Evolutionary conservation across 1,140 invertebrate genomes (phyloP).

Genomic region (Procambarus virginalis): DNA sequence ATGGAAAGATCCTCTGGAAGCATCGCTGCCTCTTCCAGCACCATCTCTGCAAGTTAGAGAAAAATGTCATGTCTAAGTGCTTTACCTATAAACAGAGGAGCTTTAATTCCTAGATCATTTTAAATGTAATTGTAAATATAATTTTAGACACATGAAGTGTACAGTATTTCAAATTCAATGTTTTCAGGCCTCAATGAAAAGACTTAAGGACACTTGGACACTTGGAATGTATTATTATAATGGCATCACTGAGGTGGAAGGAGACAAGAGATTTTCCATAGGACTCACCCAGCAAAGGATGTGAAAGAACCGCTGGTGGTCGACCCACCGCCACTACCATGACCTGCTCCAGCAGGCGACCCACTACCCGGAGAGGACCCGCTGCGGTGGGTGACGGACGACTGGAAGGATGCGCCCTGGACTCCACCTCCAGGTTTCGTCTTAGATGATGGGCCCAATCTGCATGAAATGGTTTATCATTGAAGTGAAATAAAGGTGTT

Average conservation of each 20-base stretch:
- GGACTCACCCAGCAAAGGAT: slow-evolving; percentile 30
- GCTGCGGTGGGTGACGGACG: background rate
- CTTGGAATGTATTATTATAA: too few species aligned
- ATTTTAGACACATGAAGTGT: too few species aligned
- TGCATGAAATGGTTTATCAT: background rate
- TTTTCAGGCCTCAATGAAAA: too few species aligned
- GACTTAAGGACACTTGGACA: too few species aligned
- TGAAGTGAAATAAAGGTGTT: too few species aligned
- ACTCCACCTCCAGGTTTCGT: slow-evolving; percentile 11
- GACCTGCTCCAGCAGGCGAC: background rate
- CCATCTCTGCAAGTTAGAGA: too few species aligned
- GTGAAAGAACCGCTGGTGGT: slow-evolving; percentile 5
- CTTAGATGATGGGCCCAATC: slow-evolving; percentile 19
- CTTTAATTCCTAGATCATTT: too few species aligned
- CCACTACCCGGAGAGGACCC: background rate
- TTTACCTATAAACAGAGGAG: too few species aligned
- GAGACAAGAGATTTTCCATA: background rate
- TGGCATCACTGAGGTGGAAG: too few species aligned
- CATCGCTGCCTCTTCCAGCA: background rate
- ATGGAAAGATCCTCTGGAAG: background rate
- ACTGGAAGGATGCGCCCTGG: slow-evolving; percentile 14
- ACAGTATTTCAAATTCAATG: too few species aligned
- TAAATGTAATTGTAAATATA: too few species aligned
- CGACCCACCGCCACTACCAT: background rate
- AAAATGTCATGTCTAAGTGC: too few species aligned